phyloP scores from a whole-genome alignment of 2,113 vertebrate species.

The Platycercus adscitus region DNA sequence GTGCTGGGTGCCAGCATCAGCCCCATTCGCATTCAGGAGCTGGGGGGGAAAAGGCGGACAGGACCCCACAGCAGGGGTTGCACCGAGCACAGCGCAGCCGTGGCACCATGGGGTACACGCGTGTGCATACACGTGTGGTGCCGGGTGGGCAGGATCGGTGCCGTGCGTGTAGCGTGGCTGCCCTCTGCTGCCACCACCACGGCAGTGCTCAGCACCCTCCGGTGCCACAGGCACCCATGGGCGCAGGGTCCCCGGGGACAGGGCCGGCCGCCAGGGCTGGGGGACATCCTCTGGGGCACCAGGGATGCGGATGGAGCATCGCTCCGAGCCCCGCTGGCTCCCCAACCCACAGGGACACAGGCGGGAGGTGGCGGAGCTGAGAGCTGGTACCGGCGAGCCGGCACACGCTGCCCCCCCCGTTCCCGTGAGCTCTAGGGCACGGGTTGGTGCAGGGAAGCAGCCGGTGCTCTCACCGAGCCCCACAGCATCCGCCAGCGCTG shows the following conservation, averaged over 20 bases:
- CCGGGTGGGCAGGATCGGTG: slow-evolving; percentile 9
- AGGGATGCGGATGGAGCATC: background rate
- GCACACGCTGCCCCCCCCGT: background rate
- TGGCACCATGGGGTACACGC: background rate
- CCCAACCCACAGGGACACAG: background rate
- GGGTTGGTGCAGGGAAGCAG: background rate
- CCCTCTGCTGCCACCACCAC: slow-evolving; percentile 51
- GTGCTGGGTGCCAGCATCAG: background rate
- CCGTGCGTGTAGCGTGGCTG: slow-evolving; percentile 27
- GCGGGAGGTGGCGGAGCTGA: background rate
- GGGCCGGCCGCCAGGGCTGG: background rate
- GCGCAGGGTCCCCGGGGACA: background rate
- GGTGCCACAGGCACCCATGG: background rate
- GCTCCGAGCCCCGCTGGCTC: background rate
- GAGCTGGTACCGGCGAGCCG: background rate
- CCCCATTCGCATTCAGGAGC: background rate
- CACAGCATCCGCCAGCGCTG: background rate
- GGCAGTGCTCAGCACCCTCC: slow-evolving; percentile 31
- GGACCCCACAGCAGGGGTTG: background rate
- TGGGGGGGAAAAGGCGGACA: rapidly evolving
- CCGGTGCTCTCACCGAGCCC: background rate
- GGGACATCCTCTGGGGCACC: background rate
- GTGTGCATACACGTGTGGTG: background rate
- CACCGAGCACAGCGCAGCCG: rapidly evolving
- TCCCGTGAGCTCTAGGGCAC: background rate